Percentiles rank a stretch among this genome's conserved stretches.
These are phyloP conservation scores for Halichoerus grypus DNA, from an alignment of 2,113 vertebrate species.

Conservation along the genomic window DNA sequence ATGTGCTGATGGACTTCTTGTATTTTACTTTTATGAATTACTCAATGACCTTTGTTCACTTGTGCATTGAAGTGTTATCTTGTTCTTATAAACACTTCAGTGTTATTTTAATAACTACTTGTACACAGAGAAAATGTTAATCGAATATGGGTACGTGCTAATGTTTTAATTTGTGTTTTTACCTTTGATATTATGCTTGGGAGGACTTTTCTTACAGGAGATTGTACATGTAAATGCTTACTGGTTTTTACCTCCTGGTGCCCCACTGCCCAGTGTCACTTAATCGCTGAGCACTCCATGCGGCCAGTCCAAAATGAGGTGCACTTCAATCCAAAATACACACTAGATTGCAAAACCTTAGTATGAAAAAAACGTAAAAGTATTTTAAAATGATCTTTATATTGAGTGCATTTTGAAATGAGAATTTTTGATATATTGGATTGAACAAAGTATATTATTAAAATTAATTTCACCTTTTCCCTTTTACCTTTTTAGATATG, in stretches of 20 bases:
- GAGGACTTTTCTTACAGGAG: neutral
- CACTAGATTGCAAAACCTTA: neutral
- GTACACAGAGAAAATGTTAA: neutral
- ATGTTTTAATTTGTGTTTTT: neutral
- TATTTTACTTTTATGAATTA: neutral
- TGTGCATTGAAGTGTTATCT: neutral
- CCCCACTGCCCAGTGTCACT: rapidly evolving
- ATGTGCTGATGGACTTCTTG: neutral
- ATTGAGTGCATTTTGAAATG: neutral
- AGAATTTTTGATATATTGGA: neutral
- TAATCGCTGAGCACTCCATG: neutral
- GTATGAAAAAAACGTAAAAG: too few species aligned
- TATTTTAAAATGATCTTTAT: neutral
- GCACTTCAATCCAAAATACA: neutral
- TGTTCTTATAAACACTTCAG: neutral
- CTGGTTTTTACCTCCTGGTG: too few species aligned
- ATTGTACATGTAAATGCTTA: rapidly evolving
- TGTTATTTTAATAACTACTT: neutral
- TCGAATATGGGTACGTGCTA: neutral
- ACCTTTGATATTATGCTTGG: too few species aligned
- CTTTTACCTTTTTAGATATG: neutral
- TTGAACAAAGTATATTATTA: neutral
- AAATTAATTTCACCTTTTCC: neutral
- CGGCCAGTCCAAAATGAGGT: neutral
- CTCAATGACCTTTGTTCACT: neutral